Evolutionary conservation across 92 coral and sea anemone species (phyloP), one percentile per base, ranked within the genome.

Genomic region (Epizoanthus ramosus): DNA sequence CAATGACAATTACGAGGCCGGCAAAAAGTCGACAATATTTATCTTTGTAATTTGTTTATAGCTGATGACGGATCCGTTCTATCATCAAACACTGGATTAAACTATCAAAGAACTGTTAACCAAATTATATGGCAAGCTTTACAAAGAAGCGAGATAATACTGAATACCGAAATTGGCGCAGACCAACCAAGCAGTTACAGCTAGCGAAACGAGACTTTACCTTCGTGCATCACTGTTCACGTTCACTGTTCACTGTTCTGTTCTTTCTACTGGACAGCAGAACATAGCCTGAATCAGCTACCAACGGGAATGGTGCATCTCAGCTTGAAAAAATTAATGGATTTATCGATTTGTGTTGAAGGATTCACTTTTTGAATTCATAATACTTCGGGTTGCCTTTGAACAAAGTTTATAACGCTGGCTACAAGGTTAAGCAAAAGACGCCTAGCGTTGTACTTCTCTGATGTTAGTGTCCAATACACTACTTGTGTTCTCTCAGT

Each of bases 11-110:
- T 77, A 77, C 71, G 21, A 61, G 22, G 54, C 68, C 82, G 82
- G 82, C 82, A 77, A 77, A 57, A 63, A 77, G 82, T 77, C 82
- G 82, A 60, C 71, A 77, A 77, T 60, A 59, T 77, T 77, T 77
- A 77, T 77, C 82, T 77, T 77, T 61, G 70, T 77, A 77, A 77
- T 77, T 77, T 77, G 82, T 63, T 59, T 77, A 77, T 21, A 77
- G 52, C 59, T 59, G 82, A 60, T 77, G 82, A 77, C 23, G 58
- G 82, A 77, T 77, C 63, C 61, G 70, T 77, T 68, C 71, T 59
- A 43, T 77, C 82, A 77, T 17, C 82, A 77, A 77, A 77, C 68
- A 43, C 41, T 77, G 71, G 71, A 77, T 77, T 77, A 77, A 77
- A 61, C 82, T 77, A 77, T 61, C 82, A 77, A 39, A 60, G 63